Percentiles rank a stretch among this genome's conserved stretches.
Conservation (phyloP, 2,888 invertebrate genomes). For the Dynastes grantii region DNA sequence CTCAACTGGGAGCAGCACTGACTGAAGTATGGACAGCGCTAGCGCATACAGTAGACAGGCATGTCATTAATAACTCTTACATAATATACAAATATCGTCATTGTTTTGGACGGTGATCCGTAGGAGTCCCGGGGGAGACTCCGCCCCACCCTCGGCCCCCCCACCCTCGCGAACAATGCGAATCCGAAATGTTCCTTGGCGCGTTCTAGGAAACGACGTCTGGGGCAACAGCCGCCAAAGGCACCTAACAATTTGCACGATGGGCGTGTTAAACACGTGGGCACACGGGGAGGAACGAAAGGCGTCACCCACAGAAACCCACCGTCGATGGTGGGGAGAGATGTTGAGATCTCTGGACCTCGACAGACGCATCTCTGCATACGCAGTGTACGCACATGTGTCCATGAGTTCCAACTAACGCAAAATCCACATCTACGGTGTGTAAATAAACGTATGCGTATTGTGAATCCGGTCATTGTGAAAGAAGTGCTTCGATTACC, state of each 20-base stretch:
- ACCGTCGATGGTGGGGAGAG: constrained; percentile 62
- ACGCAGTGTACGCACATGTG: constrained; percentile 69
- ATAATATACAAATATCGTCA: constrained; percentile 59
- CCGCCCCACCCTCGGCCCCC: constrained; percentile 61
- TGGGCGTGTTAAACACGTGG: constrained; percentile 69
- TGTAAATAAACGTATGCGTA: constrained; percentile 48
- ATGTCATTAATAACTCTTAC: constrained; percentile 50
- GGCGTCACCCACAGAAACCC: constrained; percentile 57
- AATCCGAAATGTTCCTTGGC: constrained; percentile 67
- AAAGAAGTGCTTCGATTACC: constrained; percentile 54
- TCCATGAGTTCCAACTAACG: constrained; percentile 56
- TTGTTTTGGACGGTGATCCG: constrained; percentile 62
- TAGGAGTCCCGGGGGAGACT: constrained; percentile 63
- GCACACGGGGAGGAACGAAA: constrained; percentile 65
- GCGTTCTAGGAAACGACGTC: constrained; percentile 61
- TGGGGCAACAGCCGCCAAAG: constrained; percentile 56
- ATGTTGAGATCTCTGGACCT: constrained; percentile 62
- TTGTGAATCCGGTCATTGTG: constrained; percentile 35
- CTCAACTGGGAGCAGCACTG: constrained; percentile 29
- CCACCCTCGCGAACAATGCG: constrained; percentile 67
- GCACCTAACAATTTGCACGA: constrained; percentile 67
- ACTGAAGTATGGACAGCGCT: constrained; percentile 22
- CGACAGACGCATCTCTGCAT: constrained; percentile 69
- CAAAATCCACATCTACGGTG: constrained; percentile 52
- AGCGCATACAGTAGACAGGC: constrained; percentile 32